A percentile compares a stretch with the other conserved stretches of the same genome.
These are phyloP conservation scores for Tetheella fluctuosa DNA, from an alignment of 2,888 invertebrate genomes.

Conservation along the genomic window DNA sequence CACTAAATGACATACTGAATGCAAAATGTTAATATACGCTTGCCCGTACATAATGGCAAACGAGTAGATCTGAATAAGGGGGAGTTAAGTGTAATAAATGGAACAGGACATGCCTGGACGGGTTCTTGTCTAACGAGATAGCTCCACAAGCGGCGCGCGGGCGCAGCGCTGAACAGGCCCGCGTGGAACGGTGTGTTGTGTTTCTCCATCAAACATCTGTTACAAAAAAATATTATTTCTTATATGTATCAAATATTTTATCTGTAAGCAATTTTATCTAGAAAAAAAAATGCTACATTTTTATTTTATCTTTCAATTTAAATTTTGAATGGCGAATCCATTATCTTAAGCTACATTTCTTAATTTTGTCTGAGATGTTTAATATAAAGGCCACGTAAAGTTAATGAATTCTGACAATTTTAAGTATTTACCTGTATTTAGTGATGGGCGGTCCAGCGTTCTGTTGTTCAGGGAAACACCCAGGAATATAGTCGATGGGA, in stretches of 20 bases:
- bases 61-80: no score
- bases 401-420: no score
- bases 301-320: no score
- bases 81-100: not conserved
- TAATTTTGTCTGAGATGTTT: no score
- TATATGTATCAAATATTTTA: not conserved
- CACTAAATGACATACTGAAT: no score
- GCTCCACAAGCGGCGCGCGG: conserved; percentile 94
- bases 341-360: no score
- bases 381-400: no score
- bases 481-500: conserved; percentile 94
- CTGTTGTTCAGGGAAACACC: conserved; percentile 92
- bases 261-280: not conserved
- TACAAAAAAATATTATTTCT: not conserved
- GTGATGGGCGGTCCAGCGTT: conserved; percentile 92
- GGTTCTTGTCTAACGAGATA: conserved; percentile 96
- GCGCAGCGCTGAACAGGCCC: conserved; percentile 88
- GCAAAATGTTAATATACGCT: no score
- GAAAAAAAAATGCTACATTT: no score
- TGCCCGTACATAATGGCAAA: no score
- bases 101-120: conserved; percentile 85
- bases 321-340: no score
- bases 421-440: conserved; percentile 88
- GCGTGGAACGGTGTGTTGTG: conserved; percentile 97
- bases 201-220: conserved; percentile 93